A percentile compares a stretch with the other conserved stretches of the same genome.
phyloP scores from a whole-genome alignment of 2,797 vertebrate species.

The Nyctalus aviator region DNA sequence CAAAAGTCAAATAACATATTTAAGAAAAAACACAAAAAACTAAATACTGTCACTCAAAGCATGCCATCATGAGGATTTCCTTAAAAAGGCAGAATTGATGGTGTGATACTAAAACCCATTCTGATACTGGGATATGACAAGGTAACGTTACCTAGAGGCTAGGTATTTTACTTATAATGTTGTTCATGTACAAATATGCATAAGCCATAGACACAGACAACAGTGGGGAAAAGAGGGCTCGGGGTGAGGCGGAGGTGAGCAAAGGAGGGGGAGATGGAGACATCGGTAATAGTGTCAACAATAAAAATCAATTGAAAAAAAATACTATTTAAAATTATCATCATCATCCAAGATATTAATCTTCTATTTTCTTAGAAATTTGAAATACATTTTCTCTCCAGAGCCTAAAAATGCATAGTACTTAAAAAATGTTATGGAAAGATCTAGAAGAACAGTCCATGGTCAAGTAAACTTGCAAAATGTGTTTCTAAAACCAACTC shows the following conservation, averaged over 20 bases:
- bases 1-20: background rate
- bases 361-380: background rate
- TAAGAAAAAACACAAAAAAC: background rate
- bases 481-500: background rate
- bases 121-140: background rate
- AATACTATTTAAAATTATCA: background rate
- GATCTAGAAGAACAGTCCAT: background rate
- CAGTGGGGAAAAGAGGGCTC: background rate
- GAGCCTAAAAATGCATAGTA: background rate
- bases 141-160: background rate
- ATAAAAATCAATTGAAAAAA: background rate
- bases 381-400: background rate
- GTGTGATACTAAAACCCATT: background rate
- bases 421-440: background rate
- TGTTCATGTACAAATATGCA: background rate
- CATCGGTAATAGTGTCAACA: background rate
- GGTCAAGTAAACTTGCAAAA: conserved; percentile 1
- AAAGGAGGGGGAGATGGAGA: background rate
- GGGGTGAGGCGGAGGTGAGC: too few species aligned
- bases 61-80: background rate
- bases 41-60: background rate
- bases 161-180: background rate
- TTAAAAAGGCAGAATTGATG: background rate
- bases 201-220: background rate
- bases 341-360: background rate